Conservation (phyloP, 1,140 invertebrate genomes). For the Euura lappo region DNA sequence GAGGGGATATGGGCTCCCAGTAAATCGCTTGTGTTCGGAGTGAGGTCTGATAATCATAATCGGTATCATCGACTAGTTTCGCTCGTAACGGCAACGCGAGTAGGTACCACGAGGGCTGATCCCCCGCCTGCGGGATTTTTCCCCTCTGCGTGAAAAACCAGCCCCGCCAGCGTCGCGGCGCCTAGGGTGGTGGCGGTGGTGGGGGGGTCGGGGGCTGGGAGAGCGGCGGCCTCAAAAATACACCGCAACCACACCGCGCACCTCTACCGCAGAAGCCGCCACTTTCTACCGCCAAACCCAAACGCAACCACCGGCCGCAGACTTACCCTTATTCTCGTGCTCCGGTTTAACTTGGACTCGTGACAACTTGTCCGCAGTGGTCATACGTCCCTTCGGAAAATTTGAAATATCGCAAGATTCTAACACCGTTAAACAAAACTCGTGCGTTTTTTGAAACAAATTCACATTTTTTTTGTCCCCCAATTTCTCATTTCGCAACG, state of each 20-base stretch:
- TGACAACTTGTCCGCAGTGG: neutral
- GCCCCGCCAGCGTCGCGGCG: conserved; percentile 14
- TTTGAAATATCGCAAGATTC: neutral
- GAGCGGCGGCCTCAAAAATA: conserved; percentile 63
- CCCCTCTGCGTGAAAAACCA: conserved; percentile 18
- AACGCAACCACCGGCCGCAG: conserved; percentile 47
- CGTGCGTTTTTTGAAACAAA: neutral
- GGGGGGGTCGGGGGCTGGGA: conserved; percentile 38
- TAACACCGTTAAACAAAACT: neutral
- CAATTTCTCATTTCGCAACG: neutral
- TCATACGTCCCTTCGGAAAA: neutral
- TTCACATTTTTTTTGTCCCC: neutral
- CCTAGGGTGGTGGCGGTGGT: conserved; percentile 11
- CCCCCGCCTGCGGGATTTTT: conserved; percentile 20
- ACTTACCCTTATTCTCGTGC: conserved; percentile 6
- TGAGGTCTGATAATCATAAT: neutral
- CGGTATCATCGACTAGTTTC: neutral
- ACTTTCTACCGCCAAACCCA: conserved; percentile 59
- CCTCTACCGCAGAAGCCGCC: conserved; percentile 62
- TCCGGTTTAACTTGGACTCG: conserved; percentile 4
- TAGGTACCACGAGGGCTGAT: neutral
- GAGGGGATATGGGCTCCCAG: no score
- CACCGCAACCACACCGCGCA: conserved; percentile 62
- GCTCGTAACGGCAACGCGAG: neutral
- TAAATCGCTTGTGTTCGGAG: neutral